Evolutionary conservation across 1,140 invertebrate species (phyloP), one percentile per base, ranked within the genome.

Genomic region (Caenorhabditis remanei): DNA sequence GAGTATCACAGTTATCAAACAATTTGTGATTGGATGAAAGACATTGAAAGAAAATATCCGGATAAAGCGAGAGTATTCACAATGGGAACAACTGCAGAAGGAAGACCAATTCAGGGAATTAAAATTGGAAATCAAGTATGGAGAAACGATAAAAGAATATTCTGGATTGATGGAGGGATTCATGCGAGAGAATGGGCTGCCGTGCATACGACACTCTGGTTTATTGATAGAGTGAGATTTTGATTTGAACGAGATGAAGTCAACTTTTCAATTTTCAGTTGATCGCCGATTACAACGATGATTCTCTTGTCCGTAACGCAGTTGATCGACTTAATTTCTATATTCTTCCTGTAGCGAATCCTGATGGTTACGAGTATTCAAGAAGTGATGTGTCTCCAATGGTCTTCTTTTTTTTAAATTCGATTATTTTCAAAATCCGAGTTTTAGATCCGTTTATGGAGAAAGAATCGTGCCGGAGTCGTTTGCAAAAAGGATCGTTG

Each of bases 11-110:
- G 86, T 24, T 90, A 92, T 55, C 88, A 86, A 21, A 90, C 95
- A 94, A 94, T 94, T 50, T 88, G 93, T 85, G 90, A 91, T 40
- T 94, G 93, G 89, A 84, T 94, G 88, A 91, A 94, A 48, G 91
- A 93, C 61, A 88, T 94, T 32, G 90, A 91, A 56, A 83, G 90
- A 11, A 85, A 88, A 7, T 93, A 93, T 88, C 92, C 93, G 7
- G 84, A 93, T 21, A 88, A 93, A 53, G 91, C 93, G 46, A 88
- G 90, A 9, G 88, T 93, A 13, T 91, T 90, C 58, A 91, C 87
- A 1, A 93, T 93, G 86, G 94, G 94, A 41, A 92, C 90, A 83
- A 93, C 93, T 11, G 90, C 89, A 53, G 93, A 94, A 87, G 92
- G 91, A 2, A 89, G 94, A 24, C 85, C 90, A 46, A 91, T 94